phyloP scores from a whole-genome alignment of 2,797 vertebrate genomes.

The Columba guinea region DNA sequence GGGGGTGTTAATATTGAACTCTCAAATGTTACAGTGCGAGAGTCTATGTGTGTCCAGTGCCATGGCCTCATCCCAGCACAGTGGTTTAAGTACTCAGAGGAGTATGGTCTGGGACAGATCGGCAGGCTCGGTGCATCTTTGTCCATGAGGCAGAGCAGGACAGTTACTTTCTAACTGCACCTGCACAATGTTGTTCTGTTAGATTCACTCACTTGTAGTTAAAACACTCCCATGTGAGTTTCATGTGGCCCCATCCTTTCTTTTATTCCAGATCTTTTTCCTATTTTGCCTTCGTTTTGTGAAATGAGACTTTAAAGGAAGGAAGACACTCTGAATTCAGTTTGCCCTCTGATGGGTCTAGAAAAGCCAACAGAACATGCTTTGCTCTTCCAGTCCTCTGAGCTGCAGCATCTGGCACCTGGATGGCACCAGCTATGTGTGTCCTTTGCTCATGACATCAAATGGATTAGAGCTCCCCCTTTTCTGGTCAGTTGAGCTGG shows the following conservation, averaged over 20 bases:
- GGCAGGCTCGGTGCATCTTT: not conserved
- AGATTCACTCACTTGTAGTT: not conserved
- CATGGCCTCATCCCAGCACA: not conserved
- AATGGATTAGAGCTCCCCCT: not conserved
- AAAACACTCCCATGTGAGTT: not conserved
- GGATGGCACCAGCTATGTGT: not conserved
- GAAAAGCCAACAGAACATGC: not conserved
- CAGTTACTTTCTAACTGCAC: not conserved
- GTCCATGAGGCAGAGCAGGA: not conserved
- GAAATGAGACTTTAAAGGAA: not conserved
- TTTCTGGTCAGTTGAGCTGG: not conserved
- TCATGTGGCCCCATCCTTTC: not conserved
- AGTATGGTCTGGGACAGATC: not conserved
- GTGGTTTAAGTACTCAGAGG: not conserved
- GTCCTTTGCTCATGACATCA: not conserved
- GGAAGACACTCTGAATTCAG: not conserved
- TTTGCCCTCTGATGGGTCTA: not conserved
- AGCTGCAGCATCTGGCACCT: not conserved
- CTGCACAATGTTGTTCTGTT: not conserved
- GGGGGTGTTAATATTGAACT: accelerated
- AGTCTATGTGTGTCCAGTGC: not conserved
- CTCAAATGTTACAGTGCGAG: not conserved
- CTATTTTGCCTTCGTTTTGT: not conserved
- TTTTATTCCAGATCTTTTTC: not conserved
- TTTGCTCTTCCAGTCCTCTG: not conserved